Evolutionary conservation across 1,140 invertebrate species (phyloP).

Genomic region (Lysiphlebus fabarum): DNA sequence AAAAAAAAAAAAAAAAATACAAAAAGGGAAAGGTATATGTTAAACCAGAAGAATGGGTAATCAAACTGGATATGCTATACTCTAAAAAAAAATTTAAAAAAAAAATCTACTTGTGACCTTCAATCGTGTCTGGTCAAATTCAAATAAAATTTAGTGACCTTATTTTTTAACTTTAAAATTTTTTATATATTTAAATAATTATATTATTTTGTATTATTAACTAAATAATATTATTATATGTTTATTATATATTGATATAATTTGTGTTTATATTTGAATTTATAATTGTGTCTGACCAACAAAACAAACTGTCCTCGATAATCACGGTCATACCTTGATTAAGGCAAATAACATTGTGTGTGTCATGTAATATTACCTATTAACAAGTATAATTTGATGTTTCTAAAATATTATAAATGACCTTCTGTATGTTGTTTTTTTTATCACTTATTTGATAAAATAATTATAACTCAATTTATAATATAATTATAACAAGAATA

Average conservation of each 20-base stretch:
- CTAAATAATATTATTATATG: not conserved
- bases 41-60: slow-evolving; percentile 5
- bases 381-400: slow-evolving; percentile 11
- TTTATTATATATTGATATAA: too few species aligned
- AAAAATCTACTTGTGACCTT: slow-evolving; percentile 24
- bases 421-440: not conserved
- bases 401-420: not conserved
- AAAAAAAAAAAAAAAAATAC: slow-evolving; percentile 2
- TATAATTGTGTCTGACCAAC: too few species aligned
- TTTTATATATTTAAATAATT: too few species aligned
- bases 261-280: too few species aligned
- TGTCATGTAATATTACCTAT: slow-evolving; percentile 3
- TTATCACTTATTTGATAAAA: not conserved
- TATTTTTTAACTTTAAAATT: too few species aligned
- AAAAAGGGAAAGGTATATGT: not conserved
- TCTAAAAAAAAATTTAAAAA: too few species aligned
- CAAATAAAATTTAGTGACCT: too few species aligned
- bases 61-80: slow-evolving; percentile 8
- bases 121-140: slow-evolving; percentile 12
- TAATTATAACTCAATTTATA: not conserved
- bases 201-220: slow-evolving; percentile 12
- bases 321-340: too few species aligned
- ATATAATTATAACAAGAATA: not conserved
- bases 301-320: too few species aligned
- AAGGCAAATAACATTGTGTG: not conserved